These are phyloP conservation scores for Eilema griseolum DNA, from an alignment of 2,888 invertebrate genomes.

Conservation along the genomic window DNA sequence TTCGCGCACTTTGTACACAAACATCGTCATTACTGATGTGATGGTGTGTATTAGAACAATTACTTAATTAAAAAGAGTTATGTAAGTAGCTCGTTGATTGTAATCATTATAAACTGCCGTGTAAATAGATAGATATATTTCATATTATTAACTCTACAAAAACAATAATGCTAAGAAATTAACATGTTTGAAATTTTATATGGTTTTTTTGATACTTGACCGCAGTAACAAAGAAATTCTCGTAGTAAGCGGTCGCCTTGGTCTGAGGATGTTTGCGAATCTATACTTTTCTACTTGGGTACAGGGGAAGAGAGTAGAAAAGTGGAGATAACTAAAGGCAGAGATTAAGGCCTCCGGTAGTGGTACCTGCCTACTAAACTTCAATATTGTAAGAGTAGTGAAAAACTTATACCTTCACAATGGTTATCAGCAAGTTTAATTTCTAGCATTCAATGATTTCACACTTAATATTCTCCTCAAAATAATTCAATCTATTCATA, in stretches of 20 bases:
- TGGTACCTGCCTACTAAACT: too few species aligned
- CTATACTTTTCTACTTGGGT: too few species aligned
- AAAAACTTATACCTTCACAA: too few species aligned
- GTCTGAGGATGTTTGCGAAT: too few species aligned
- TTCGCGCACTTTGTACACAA: conserved; percentile 1
- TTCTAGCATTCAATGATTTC: background rate
- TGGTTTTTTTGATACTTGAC: too few species aligned
- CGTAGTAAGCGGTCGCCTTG: background rate
- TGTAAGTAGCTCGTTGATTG: background rate
- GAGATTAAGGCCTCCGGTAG: too few species aligned
- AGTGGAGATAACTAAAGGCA: too few species aligned
- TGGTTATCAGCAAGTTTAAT: background rate
- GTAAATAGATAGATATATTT: background rate
- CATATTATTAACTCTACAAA: too few species aligned
- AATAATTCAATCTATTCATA: conserved; percentile 26
- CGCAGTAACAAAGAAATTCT: too few species aligned
- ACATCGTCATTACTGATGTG: background rate
- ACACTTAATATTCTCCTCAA: conserved; percentile 2
- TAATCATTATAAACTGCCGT: background rate
- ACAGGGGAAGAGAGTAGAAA: too few species aligned
- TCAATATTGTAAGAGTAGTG: too few species aligned
- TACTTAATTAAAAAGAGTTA: background rate
- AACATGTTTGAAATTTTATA: too few species aligned
- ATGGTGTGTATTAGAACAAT: background rate
- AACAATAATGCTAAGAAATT: background rate